A percentile compares a stretch with the other conserved stretches of the same genome.
Conservation (phyloP, 2,113 vertebrate species). For the Megaptera novaeangliae region DNA sequence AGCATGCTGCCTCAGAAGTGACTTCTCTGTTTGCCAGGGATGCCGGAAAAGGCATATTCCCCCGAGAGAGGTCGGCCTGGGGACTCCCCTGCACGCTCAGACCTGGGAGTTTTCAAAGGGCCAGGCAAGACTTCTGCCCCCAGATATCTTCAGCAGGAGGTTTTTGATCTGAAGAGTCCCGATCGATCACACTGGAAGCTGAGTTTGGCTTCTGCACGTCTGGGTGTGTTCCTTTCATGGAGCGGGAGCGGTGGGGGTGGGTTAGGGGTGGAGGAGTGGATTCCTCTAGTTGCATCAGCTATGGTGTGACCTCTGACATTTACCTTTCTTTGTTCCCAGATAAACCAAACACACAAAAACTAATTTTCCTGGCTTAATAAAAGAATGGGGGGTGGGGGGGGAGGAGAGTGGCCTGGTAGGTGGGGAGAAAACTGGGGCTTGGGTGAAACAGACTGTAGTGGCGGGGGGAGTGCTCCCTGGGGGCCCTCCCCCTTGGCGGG, state of each 20-base stretch:
- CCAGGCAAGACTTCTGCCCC: background rate
- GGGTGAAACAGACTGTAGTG: background rate
- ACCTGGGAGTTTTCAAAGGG: background rate
- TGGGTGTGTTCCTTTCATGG: background rate
- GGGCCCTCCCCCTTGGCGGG: background rate
- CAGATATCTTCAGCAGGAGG: background rate
- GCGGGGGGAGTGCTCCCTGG: background rate
- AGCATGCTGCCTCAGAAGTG: background rate
- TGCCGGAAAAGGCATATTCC: background rate
- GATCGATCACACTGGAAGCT: background rate
- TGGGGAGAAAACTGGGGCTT: background rate
- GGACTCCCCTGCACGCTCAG: background rate
- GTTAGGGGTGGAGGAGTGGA: background rate
- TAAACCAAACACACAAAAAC: constrained; percentile 31
- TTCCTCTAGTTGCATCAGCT: constrained; percentile 31
- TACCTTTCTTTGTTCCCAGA: constrained; percentile 34
- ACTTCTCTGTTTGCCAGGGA: background rate
- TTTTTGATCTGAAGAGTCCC: background rate
- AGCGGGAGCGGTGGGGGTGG: background rate
- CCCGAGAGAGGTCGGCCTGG: background rate
- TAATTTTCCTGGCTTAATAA: background rate
- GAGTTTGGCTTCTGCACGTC: background rate
- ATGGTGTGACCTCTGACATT: constrained; percentile 12
- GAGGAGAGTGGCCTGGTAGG: background rate
- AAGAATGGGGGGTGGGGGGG: background rate